These are phyloP conservation scores for Lasius platythorax DNA, from an alignment of 2,888 invertebrate species.

Conservation along the genomic window DNA sequence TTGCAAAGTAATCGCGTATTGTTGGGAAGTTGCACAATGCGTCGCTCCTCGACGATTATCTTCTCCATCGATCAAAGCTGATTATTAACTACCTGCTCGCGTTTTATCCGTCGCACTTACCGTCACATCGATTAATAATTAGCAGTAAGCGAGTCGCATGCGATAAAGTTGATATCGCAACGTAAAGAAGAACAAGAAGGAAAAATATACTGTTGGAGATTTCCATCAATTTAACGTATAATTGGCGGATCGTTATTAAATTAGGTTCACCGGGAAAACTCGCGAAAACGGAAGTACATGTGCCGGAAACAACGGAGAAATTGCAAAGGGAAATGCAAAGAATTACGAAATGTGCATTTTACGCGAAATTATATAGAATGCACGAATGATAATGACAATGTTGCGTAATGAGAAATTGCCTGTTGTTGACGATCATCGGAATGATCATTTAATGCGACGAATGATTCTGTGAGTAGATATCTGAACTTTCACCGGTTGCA, in stretches of 20 bases:
- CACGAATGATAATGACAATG: background rate
- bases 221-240: background rate
- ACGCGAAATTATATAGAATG: constrained; percentile 3
- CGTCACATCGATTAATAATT: constrained; percentile 50
- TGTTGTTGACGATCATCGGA: constrained; percentile 13
- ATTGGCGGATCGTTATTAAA: background rate
- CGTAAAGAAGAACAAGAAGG: background rate
- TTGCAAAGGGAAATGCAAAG: background rate
- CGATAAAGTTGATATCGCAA: background rate
- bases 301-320: constrained; percentile 2
- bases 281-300: background rate
- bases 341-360: background rate
- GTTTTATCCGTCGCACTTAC: constrained; percentile 32
- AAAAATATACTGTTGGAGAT: background rate
- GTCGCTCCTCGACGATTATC: constrained; percentile 41
- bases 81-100: constrained; percentile 17
- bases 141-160: constrained; percentile 6
- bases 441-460: constrained; percentile 3
- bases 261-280: background rate
- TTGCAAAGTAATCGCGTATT: constrained; percentile 12
- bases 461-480: constrained; percentile 10
- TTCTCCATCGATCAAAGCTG: constrained; percentile 46
- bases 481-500: constrained; percentile 13
- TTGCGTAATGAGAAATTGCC: constrained; percentile 12
- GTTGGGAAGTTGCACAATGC: constrained; percentile 46